Percentiles rank a stretch among this genome's conserved stretches.
Evolutionary conservation across 2,888 invertebrate species (phyloP).

Genomic region (Rapana venosa): DNA sequence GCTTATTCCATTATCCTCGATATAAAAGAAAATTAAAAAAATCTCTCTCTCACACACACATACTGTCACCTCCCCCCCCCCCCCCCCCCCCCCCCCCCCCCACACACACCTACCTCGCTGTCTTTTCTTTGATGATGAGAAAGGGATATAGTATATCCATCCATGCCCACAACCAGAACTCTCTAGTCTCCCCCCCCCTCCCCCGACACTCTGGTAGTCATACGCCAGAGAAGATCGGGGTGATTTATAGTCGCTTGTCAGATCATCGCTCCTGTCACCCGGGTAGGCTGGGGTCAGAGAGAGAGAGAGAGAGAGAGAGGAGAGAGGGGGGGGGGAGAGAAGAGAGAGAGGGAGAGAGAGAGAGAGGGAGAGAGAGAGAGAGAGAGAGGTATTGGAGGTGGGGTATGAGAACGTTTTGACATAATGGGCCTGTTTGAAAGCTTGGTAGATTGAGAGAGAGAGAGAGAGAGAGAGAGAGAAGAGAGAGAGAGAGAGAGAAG

Average conservation of each 20-base stretch:
- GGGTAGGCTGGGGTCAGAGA: background rate
- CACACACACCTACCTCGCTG: too few relatives aligned
- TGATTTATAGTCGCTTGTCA: constrained; percentile 28
- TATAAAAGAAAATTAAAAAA: too few relatives aligned
- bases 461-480: background rate
- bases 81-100: too few relatives aligned
- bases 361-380: background rate
- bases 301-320: background rate
- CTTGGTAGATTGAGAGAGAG: too few relatives aligned
- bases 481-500: too few relatives aligned
- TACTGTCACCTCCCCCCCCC: background rate
- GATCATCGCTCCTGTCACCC: constrained; percentile 8
- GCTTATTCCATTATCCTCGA: too few relatives aligned
- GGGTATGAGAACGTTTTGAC: too few relatives aligned
- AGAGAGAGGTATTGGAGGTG: background rate
- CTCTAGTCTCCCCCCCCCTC: background rate
- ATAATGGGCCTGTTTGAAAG: too few relatives aligned
- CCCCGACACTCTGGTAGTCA: constrained; percentile 22
- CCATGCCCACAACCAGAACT: background rate
- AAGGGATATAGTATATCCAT: background rate
- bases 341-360: background rate
- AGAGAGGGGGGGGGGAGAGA: background rate
- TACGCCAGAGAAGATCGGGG: background rate
- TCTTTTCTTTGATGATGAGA: background rate
- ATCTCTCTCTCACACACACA: background rate